Conservation (phyloP, 2,888 invertebrate genomes). For the Andrena bucephala region DNA sequence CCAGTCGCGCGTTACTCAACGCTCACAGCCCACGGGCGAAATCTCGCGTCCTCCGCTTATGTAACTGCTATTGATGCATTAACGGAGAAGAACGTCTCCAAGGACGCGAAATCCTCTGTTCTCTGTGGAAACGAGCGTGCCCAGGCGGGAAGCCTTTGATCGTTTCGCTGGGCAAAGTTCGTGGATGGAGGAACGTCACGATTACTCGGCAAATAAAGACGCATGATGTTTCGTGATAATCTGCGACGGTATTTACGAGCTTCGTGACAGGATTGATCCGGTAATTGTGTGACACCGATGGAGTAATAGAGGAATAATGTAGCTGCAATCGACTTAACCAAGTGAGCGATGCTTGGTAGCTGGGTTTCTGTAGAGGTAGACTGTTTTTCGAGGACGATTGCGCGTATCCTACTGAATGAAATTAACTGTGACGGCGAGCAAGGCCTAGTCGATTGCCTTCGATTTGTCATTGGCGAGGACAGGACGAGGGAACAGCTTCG, state of each 20-base stretch:
- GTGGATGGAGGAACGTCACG: neutral
- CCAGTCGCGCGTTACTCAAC: slow-evolving; percentile 31
- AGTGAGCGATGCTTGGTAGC: too few species aligned
- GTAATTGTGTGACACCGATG: too few species aligned
- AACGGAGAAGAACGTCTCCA: slow-evolving; percentile 30
- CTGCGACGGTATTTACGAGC: too few species aligned
- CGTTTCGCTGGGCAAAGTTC: neutral
- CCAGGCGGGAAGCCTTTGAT: slow-evolving; percentile 4
- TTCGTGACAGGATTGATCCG: too few species aligned
- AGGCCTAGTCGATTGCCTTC: neutral
- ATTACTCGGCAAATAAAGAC: too few species aligned
- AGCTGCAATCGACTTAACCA: too few species aligned
- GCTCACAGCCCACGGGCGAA: slow-evolving; percentile 34
- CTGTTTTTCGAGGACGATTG: too few species aligned
- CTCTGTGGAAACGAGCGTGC: neutral
- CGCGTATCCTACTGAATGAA: too few species aligned
- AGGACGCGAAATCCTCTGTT: slow-evolving; percentile 27
- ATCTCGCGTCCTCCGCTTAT: slow-evolving; percentile 47
- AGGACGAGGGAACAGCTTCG: slow-evolving; percentile 9
- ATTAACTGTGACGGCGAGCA: too few species aligned
- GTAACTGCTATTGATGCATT: slow-evolving; percentile 58
- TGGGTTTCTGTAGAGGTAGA: too few species aligned
- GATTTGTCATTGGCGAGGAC: slow-evolving; percentile 3
- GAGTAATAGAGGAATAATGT: too few species aligned
- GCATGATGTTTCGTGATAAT: too few species aligned